Percentiles rank a stretch among this genome's conserved stretches.
Evolutionary conservation across 2,113 vertebrate genomes (phyloP).

Genomic region (Melanerpes formicivorus): DNA sequence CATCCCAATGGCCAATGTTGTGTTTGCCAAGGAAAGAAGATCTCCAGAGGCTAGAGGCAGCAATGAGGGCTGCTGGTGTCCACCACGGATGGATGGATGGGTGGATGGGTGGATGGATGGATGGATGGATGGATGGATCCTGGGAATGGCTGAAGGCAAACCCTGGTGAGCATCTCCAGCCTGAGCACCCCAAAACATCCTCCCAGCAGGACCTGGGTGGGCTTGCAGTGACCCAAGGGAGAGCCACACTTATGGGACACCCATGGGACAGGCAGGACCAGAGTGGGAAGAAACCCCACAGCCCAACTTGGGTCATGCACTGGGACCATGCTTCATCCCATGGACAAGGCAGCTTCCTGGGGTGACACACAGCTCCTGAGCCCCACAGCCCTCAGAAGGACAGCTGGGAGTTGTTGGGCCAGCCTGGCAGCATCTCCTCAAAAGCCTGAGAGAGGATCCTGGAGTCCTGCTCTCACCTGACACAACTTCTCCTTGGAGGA

Average conservation of each 20-base stretch:
- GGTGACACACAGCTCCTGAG: background rate
- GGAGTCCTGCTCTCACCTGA: background rate
- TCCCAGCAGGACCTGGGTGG: accelerated
- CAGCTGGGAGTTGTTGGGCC: background rate
- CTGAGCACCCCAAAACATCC: background rate
- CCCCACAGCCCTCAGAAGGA: background rate
- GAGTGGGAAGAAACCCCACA: background rate
- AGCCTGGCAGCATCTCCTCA: background rate
- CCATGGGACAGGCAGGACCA: background rate
- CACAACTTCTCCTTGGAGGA: background rate
- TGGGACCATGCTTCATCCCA: background rate
- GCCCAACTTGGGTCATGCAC: background rate
- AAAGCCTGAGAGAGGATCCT: background rate
- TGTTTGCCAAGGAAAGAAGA: background rate
- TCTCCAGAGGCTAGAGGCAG: background rate
- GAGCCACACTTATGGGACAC: accelerated
- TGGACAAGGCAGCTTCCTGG: background rate
- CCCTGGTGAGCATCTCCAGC: background rate
- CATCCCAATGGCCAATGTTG: no score
- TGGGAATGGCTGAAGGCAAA: background rate
- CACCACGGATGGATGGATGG: background rate
- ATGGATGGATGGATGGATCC: background rate
- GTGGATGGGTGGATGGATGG: no score
- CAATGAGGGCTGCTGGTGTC: background rate
- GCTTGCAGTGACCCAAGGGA: background rate